These are phyloP conservation scores for Diaprepes abbreviatus DNA, from an alignment of 2,888 invertebrate species.

Conservation along the genomic window DNA sequence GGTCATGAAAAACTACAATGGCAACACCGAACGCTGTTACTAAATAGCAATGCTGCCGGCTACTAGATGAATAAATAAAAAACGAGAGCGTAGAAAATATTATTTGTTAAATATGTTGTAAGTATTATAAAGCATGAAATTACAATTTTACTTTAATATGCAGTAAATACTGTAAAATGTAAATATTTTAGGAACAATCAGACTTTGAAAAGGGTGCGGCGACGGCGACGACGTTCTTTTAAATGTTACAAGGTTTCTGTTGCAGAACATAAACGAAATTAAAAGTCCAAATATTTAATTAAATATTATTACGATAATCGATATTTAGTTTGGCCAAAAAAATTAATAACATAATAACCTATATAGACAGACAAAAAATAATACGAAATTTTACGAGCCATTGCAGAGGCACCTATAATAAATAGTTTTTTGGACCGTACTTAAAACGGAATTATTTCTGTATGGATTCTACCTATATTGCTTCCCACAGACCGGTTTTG, in stretches of 20 bases:
- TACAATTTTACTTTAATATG: not conserved
- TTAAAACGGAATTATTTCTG: too few species aligned
- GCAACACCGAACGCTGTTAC: not conserved
- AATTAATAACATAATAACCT: too few species aligned
- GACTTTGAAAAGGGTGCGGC: not conserved
- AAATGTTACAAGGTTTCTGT: not conserved
- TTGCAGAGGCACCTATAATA: too few species aligned
- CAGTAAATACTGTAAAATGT: not conserved
- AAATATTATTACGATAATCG: too few species aligned
- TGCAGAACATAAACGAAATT: not conserved
- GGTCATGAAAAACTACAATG: not conserved
- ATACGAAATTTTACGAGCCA: too few species aligned
- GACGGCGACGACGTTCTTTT: not conserved
- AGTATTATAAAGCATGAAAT: not conserved
- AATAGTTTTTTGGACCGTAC: too few species aligned
- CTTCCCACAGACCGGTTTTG: too few species aligned
- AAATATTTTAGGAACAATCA: not conserved
- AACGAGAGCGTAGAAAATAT: not conserved
- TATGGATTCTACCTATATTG: too few species aligned
- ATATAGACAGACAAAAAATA: too few species aligned
- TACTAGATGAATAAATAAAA: not conserved
- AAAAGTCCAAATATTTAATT: not conserved
- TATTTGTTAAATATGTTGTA: not conserved
- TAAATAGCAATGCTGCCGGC: not conserved
- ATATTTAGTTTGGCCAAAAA: too few species aligned